Evolutionary conservation across 2,888 invertebrate genomes (phyloP), one percentile per base, ranked within the genome.

Genomic region (Xestia xanthographa): DNA sequence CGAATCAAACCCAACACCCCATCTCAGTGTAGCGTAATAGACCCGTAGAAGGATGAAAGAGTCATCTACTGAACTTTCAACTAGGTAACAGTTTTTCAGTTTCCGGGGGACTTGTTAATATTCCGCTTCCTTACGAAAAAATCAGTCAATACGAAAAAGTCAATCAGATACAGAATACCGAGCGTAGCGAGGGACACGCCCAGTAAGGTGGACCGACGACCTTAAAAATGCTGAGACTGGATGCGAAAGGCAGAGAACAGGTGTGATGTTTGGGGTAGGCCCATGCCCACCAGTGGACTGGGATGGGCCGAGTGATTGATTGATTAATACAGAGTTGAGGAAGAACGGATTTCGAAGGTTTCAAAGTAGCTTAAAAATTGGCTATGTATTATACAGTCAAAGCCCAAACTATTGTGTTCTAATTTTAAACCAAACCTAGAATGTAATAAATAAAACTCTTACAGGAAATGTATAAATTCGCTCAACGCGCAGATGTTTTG

Each of bases 381-480:
- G 12, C 26, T 56, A n/a, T 26, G 26, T 56, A 56, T n/a, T 29
- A 29, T 29, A 56, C 26, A 56, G 56, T 26, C 26, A 53, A 53
- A n/a, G 53, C 1, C n/a, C 26, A 14, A 56, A 56, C 26, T 56
- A 26, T 56, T 17, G 12, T 5, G 6, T 20, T n/a, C 26, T 20
- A 38, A 22, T 48, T 20, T n/a, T 48, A 70, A 29, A 65, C 41
- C 48, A 56, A 43, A 53, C 65, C 43, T n/a, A 62, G 48, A 50
- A 58, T 45, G 58, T 48, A 5, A 43, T 48, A 45, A 75, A 50
- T 62, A 75, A 50, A 66, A 60, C 45, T 69, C 41, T 66, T 62
- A 48, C 73, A 72, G n/a, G 12, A 66, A 86, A 80, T 58, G 56
- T 77, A 73, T 80, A 65, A 63, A 62, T 60, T 67, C 29, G 6